Base-by-base conservation (phyloP, 1,140 invertebrate species). In the Agrypnia vestita region DNA sequence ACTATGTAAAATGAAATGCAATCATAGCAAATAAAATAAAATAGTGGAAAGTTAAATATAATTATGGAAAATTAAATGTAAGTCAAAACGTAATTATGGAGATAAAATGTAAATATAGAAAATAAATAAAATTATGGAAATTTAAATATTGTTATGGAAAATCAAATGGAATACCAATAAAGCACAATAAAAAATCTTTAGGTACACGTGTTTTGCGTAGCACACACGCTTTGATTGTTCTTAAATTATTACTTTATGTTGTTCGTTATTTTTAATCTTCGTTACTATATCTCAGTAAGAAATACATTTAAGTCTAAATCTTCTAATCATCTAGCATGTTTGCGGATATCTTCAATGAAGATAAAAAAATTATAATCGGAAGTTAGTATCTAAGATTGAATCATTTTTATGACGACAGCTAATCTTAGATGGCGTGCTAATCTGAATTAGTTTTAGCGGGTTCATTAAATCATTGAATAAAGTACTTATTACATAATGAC, bases 131-230 rank as follows among this genome's bases (percentile, higher is more conserved):
- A n/a, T n/a, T n/a, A n/a, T n/a, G n/a, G n/a, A n/a, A n/a, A n/a
- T n/a, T n/a, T n/a, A n/a, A n/a, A n/a, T n/a, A n/a, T n/a, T n/a
- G n/a, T n/a, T n/a, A n/a, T n/a, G n/a, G n/a, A n/a, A n/a, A n/a
- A n/a, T n/a, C n/a, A n/a, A n/a, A n/a, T n/a, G n/a, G n/a, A n/a
- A n/a, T n/a, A n/a, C n/a, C n/a, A n/a, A n/a, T n/a, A n/a, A n/a
- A n/a, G n/a, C n/a, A n/a, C n/a, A 13, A 51, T 51, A 13, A 13
- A 51, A 51, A 51, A 51, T 51, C n/a, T 51, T 69, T 69, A 69
- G 64, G 64, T 69, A 69, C 64, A 69, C 43, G n/a, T 19, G 11
- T 10, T 69, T 47, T 69, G 64, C 44, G 64, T 69, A 69, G 64
- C 64, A 44, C 64, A 69, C 44, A 15, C n/a, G 44, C 12, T 47